Evolutionary conservation across 2,888 invertebrate genomes (phyloP).

Genomic region (Lithophane semibrunnea): DNA sequence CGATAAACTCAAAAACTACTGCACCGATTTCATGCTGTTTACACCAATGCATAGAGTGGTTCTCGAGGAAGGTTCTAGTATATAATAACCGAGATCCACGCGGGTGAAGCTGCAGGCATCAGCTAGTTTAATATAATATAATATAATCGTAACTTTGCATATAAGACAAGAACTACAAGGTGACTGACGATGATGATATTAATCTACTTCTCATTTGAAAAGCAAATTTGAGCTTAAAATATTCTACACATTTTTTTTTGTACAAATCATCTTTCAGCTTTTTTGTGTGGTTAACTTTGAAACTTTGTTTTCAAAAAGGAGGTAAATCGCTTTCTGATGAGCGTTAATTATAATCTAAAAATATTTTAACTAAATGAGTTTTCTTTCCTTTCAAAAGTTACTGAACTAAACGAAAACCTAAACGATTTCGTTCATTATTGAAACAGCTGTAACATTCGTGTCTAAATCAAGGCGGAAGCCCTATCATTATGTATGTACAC

Average conservation of each 20-base stretch:
- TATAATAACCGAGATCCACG: too few relatives aligned
- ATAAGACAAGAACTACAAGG: neutral
- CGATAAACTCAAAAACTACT: too few relatives aligned
- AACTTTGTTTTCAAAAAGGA: constrained; percentile 13
- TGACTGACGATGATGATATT: neutral
- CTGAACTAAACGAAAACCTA: neutral
- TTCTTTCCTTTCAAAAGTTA: neutral
- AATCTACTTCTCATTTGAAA: neutral
- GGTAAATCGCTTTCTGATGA: constrained; percentile 22
- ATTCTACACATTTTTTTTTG: neutral
- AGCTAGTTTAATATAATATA: too few relatives aligned
- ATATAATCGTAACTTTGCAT: neutral
- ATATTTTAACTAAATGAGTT: neutral
- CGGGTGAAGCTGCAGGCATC: too few relatives aligned
- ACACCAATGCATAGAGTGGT: too few relatives aligned
- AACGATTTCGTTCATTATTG: neutral
- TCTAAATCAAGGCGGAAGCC: constrained; percentile 12
- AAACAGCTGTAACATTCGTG: neutral
- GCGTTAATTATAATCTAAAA: neutral
- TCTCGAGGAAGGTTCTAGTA: too few relatives aligned
- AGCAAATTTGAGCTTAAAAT: constrained; percentile 3
- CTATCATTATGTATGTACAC: neutral
- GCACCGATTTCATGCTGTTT: too few relatives aligned
- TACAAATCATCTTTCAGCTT: neutral
- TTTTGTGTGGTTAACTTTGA: neutral